Evolutionary conservation across 2,888 invertebrate species (phyloP).

Genomic region (Allolobophora icterica): DNA sequence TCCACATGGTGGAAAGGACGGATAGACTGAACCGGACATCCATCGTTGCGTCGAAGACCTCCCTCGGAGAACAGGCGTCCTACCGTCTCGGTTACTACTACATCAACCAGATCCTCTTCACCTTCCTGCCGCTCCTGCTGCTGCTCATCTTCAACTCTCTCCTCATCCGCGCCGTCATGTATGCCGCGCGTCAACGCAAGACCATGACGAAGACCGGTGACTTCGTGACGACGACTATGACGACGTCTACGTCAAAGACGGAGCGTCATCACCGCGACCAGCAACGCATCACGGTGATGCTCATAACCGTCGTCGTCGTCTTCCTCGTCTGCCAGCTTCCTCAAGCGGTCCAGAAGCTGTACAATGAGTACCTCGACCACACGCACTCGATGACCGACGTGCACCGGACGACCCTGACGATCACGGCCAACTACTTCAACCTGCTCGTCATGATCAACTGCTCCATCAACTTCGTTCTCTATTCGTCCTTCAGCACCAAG

Average conservation of each 20-base stretch:
- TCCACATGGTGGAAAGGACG: background rate
- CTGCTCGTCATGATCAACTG: constrained; percentile 76
- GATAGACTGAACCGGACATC: constrained; percentile 10
- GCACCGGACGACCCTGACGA: constrained; percentile 43
- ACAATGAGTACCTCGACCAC: constrained; percentile 56
- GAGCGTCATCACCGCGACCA: constrained; percentile 54
- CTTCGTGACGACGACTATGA: background rate
- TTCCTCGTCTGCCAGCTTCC: constrained; percentile 79
- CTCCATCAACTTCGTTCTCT: constrained; percentile 79
- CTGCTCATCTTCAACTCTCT: constrained; percentile 78
- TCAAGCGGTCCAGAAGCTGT: constrained; percentile 71
- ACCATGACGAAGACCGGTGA: constrained; percentile 68
- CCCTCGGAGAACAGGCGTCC: constrained; percentile 27
- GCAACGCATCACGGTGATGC: constrained; percentile 76
- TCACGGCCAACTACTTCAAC: constrained; percentile 76
- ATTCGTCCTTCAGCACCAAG: constrained; percentile 74
- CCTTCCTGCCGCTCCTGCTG: constrained; percentile 74
- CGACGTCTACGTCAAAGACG: constrained; percentile 4
- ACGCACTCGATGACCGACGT: background rate
- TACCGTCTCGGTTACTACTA: constrained; percentile 34
- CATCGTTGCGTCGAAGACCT: background rate
- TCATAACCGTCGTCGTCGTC: constrained; percentile 78
- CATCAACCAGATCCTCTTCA: constrained; percentile 65
- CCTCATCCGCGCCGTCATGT: constrained; percentile 71
- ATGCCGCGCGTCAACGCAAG: constrained; percentile 35